Evolutionary conservation across 2,797 vertebrate genomes (phyloP).

Genomic region (Microctenopoma lineatum): DNA sequence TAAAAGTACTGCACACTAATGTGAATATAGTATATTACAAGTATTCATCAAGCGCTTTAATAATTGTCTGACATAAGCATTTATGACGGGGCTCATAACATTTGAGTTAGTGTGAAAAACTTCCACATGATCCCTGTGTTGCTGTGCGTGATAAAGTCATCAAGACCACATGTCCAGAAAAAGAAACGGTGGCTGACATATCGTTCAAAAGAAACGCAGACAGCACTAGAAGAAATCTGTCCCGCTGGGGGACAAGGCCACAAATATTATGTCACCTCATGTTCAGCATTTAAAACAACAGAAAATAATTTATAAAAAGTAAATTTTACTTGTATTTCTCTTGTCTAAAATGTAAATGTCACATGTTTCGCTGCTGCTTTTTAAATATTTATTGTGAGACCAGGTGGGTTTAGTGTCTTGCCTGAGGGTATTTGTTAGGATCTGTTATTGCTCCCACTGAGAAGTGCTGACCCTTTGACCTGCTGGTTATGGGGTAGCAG

Average conservation of each 20-base stretch:
- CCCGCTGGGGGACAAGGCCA: slow-evolving; percentile 4
- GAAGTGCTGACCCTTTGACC: slow-evolving; percentile 51
- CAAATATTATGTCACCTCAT: not conserved
- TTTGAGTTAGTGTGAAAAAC: slow-evolving; percentile 8
- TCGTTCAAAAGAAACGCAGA: not conserved
- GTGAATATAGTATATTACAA: not conserved
- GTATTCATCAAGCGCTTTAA: slow-evolving; percentile 35
- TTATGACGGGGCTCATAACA: slow-evolving; percentile 4
- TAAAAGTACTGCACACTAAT: not conserved
- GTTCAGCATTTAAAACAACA: not conserved
- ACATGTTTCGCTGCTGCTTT: not conserved
- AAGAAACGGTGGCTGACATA: slow-evolving; percentile 16
- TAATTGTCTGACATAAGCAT: slow-evolving; percentile 12
- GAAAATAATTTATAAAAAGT: not conserved
- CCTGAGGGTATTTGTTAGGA: slow-evolving; percentile 22
- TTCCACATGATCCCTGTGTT: slow-evolving; percentile 16
- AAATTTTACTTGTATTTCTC: not conserved
- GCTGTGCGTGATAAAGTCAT: not conserved
- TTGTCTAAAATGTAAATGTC: not conserved
- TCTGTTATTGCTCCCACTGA: slow-evolving; percentile 41
- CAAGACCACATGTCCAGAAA: slow-evolving; percentile 9
- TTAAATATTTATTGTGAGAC: slow-evolving; percentile 27
- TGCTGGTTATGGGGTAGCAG: slow-evolving; percentile 19
- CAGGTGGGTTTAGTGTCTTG: slow-evolving; percentile 20
- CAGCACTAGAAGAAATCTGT: not conserved